Base-by-base conservation (phyloP, 2,888 invertebrate genomes). In the Torymus aiolomorphi region DNA sequence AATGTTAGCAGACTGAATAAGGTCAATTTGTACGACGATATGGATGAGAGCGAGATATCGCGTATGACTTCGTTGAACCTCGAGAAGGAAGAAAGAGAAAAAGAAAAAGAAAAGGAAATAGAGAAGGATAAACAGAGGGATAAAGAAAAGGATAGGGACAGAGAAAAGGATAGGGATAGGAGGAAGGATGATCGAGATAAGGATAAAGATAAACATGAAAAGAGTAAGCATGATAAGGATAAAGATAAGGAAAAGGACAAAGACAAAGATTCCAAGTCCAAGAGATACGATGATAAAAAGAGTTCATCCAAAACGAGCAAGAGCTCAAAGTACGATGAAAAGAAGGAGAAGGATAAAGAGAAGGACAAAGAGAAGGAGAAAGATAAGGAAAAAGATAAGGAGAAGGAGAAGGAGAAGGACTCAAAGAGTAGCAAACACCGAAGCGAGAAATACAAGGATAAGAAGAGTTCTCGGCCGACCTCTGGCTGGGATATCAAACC, bases 1-100 rank as follows among this genome's bases (percentile, higher is more conserved):
- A 88, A 87, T 65, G 87, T 88, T 66, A 84, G 88, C 56, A 87
- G 86, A 52, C 75, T 90, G 0, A 89, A 88, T 62, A 89, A 88
- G 65, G 73, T 90, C 18, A 87, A 86, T 61, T 76, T 90, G 2
- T 89, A 89, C 24, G 89, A 89, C 63, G 89, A 88, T 66, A 80
- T 87, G 1, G 88, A 88, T 52, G 88, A 88, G 51, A 84, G 83
- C 62, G 80, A 80, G n/a, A 67, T 80, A 14, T 63, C 79, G 4
- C 66, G 57, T 0, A 65, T 80, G 73, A n/a, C 42, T 42, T 24
- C 13, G 8, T 52, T 80, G 1, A 78, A 78, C 42, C n/a, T 74
- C 1, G 82, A 82, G 3, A 77, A 71, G 8, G 81, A 81, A 14
- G 74, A 74, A 11, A 85, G 86, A 3, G 86, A 86, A 59, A 85